A percentile compares a stretch with the other conserved stretches of the same genome.
These are phyloP conservation scores for Petrolisthes manimaculis DNA, from an alignment of 2,888 invertebrate genomes.

Conservation along the genomic window DNA sequence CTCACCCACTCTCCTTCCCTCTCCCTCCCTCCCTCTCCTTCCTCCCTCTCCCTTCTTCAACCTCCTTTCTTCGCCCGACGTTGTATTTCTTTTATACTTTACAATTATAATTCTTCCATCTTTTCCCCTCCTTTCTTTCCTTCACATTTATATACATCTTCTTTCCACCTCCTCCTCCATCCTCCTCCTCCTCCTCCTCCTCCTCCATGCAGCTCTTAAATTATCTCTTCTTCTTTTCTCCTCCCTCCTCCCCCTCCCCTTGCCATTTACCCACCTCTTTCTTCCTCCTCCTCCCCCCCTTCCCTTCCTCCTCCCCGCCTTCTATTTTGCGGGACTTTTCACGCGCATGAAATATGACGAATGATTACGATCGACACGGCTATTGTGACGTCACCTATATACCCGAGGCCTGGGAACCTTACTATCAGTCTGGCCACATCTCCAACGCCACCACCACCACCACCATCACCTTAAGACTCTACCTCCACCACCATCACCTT, in stretches of 20 bases:
- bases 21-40: background rate
- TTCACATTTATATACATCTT: background rate
- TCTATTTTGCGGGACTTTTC: conserved; percentile 45
- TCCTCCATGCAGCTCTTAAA: background rate
- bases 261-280: background rate
- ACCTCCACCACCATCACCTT: background rate
- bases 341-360: conserved; percentile 54
- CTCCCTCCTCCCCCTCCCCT: conserved; percentile 4
- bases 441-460: background rate
- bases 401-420: conserved; percentile 34
- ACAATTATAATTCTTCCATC: background rate
- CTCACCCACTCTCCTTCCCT: background rate
- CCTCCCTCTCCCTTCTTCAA: background rate
- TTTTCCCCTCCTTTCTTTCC: background rate
- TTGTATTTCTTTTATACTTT: too few species aligned
- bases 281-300: background rate
- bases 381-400: conserved; percentile 48
- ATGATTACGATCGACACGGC: conserved; percentile 52
- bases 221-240: background rate
- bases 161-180: background rate
- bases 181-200: conserved; percentile 1
- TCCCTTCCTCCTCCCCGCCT: background rate
- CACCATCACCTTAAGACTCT: background rate
- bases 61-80: background rate
- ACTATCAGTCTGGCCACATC: conserved; percentile 35